Conservation (phyloP, 1,140 invertebrate genomes). For the Limonius californicus region DNA sequence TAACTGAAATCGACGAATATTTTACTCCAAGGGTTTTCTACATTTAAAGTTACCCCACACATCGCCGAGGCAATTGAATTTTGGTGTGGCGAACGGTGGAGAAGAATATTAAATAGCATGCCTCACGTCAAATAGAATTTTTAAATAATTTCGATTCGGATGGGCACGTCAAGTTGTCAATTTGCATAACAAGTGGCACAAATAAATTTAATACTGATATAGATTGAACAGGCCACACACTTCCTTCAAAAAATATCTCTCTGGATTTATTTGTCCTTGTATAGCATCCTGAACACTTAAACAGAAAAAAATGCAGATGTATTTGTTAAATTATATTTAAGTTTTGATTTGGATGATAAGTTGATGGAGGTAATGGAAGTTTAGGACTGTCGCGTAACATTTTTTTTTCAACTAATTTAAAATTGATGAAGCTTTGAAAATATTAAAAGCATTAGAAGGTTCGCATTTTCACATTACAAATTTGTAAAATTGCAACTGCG, state of each 20-base stretch:
- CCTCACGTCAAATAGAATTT: constrained; percentile 10
- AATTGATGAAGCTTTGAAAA: no score
- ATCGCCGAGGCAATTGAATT: constrained; percentile 9
- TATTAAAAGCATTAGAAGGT: no score
- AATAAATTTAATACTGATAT: constrained; percentile 14
- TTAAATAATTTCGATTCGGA: constrained; percentile 13
- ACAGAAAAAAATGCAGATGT: no score
- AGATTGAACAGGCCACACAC: not conserved
- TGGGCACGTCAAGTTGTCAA: constrained; percentile 14
- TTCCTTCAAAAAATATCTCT: not conserved
- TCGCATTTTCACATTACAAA: no score
- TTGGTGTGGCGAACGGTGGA: constrained; percentile 6
- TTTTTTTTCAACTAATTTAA: no score
- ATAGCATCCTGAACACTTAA: no score
- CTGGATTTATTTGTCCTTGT: no score
- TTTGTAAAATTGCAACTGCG: no score
- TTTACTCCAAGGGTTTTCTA: constrained; percentile 8
- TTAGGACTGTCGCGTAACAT: no score
- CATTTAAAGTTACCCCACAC: constrained; percentile 14
- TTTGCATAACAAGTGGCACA: constrained; percentile 11
- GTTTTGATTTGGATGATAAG: no score
- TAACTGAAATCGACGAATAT: constrained; percentile 15
- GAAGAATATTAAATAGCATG: constrained; percentile 11
- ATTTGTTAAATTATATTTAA: no score
- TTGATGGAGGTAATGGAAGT: no score